Evolutionary conservation across 2,113 vertebrate genomes (phyloP).

Genomic region (Onychostruthus taczanowskii): DNA sequence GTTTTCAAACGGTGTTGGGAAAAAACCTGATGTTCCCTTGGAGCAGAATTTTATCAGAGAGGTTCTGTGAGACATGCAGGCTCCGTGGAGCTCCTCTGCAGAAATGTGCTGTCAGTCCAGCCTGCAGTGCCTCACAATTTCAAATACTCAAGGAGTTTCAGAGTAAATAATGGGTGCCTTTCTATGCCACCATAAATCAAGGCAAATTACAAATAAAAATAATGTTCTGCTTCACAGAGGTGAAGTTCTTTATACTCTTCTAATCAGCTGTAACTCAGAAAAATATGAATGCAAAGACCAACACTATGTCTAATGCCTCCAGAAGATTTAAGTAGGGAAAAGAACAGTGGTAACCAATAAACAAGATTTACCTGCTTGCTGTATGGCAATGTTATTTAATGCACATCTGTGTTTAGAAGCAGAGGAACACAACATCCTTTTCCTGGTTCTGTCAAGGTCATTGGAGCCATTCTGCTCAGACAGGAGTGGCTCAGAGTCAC

Average conservation of each 20-base stretch:
- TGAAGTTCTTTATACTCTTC: not conserved
- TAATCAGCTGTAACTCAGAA: not conserved
- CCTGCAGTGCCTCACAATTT: not conserved
- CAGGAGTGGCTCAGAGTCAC: not conserved
- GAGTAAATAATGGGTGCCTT: not conserved
- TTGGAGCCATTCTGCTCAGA: not conserved
- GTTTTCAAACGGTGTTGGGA: not conserved
- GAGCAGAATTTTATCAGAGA: not conserved
- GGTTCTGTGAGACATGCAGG: not conserved
- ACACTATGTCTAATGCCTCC: not conserved
- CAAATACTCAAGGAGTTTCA: not conserved
- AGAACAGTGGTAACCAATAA: not conserved
- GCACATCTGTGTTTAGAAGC: not conserved
- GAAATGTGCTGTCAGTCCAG: not conserved
- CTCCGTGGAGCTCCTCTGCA: not conserved
- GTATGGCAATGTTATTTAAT: not conserved
- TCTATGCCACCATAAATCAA: not conserved
- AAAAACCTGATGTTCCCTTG: not conserved
- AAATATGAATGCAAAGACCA: slow-evolving; percentile 8
- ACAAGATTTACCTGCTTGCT: slow-evolving; percentile 20
- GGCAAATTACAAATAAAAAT: slow-evolving; percentile 16
- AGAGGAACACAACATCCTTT: not conserved
- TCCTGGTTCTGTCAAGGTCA: slow-evolving; percentile 11
- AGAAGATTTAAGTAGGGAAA: not conserved
- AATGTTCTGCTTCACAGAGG: not conserved